Evolutionary conservation across 1,140 invertebrate genomes (phyloP), one percentile per base, ranked within the genome.

Genomic region (Cydia amplana): DNA sequence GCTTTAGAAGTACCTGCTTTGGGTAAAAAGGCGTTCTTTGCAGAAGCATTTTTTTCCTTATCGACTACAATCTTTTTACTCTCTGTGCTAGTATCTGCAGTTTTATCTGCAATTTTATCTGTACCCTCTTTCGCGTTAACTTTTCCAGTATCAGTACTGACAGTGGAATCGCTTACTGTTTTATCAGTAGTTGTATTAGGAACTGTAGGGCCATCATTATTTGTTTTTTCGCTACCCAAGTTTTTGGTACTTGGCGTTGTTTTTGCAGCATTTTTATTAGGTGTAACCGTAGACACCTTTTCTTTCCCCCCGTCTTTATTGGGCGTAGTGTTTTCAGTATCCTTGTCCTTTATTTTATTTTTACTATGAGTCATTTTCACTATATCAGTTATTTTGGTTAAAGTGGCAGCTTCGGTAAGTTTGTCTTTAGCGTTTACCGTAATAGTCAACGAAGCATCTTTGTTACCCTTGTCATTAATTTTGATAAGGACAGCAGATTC

Each of bases 171-270:
- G 25, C 16, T n/a, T 67, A n/a, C 16, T 32, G 28, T 32, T n/a
- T 32, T 32, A 7, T 6, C 16, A 67, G 28, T 36, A n/a, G 25
- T 67, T 67, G 25, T n/a, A 67, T n/a, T 67, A 36, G 16, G 9
- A 40, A 40, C 5, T 70, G 28, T n/a, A 6, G 75, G 63, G 28
- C 18, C 83, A 20, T 78, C 72, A 25, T 73, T 36, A 55, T 72
- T 72, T 14, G 73, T 25, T 73, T 80, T 73, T 73, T 74, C 55
- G 72, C 72, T 78, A 25, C 80, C 74, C 18, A 63, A 70, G 64
- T 16, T 74, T 43, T 77, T 77, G 20, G 51, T 63, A 40, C 32
- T 70, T 2, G 28, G 65, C 23, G 36, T 36, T 70, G 32, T 12
- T 60, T 60, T 60, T 20, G 55, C 7, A n/a, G 9, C 20, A 60